Percentiles rank a stretch among this genome's conserved stretches.
These are phyloP conservation scores for Heteromurus nitidus DNA, from an alignment of 2,888 invertebrate genomes.

Conservation along the genomic window DNA sequence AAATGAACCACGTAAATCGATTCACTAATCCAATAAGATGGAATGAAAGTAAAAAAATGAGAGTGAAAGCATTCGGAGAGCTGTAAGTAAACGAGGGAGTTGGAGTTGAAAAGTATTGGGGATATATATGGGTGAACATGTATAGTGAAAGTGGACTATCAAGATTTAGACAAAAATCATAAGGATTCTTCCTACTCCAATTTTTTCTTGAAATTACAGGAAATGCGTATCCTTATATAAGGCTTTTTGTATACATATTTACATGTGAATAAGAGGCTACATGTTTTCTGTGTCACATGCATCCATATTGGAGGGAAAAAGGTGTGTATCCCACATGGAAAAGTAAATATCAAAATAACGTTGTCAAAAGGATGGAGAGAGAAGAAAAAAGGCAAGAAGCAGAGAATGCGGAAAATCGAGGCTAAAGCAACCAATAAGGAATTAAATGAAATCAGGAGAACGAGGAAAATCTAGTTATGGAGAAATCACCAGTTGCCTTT, in stretches of 20 bases:
- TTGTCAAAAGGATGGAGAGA: not conserved
- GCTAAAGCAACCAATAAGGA: constrained; percentile 67
- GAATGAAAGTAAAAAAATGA: not conserved
- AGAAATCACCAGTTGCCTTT: constrained; percentile 59
- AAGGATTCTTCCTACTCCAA: not conserved
- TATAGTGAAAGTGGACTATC: no score
- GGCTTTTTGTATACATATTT: no score
- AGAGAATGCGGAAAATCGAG: constrained; percentile 56
- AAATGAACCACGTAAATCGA: constrained; percentile 14
- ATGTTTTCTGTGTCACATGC: no score
- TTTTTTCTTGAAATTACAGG: constrained; percentile 22
- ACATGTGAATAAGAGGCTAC: no score
- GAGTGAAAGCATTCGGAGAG: not conserved
- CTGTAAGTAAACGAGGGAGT: not conserved
- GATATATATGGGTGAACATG: no score
- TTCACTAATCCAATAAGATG: constrained; percentile 29
- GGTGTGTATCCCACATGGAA: not conserved
- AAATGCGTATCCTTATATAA: constrained; percentile 25
- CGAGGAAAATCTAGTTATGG: constrained; percentile 70
- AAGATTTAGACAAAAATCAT: no score
- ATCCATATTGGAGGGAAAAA: not conserved
- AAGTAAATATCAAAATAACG: no score
- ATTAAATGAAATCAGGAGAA: constrained; percentile 70
- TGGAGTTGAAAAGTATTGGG: no score
- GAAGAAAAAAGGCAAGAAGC: no score